phyloP scores from a whole-genome alignment of 1,140 invertebrate genomes.

The Papilio polytes region DNA sequence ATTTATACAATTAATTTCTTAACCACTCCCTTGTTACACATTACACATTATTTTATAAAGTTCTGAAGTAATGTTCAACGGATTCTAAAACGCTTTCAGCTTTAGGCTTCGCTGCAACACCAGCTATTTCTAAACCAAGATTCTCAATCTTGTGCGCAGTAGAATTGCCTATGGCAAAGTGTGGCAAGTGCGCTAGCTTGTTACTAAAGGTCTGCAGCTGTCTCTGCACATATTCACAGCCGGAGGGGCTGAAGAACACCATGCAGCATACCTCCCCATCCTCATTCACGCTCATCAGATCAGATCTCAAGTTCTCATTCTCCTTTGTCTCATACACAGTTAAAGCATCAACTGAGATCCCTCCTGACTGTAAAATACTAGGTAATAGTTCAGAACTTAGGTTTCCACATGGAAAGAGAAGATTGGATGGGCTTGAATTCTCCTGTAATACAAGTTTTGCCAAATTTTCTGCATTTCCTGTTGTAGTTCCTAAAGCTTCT shows the following conservation, averaged over 20 bases:
- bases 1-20: slow-evolving; percentile 33
- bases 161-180: slow-evolving; percentile 77
- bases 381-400: slow-evolving; percentile 81
- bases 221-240: slow-evolving; percentile 75
- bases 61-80: slow-evolving; percentile 63
- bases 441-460: slow-evolving; percentile 79
- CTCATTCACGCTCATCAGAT: slow-evolving; percentile 70
- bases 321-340: slow-evolving; percentile 84
- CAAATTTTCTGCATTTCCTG: slow-evolving; percentile 82
- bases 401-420: slow-evolving; percentile 84
- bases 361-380: slow-evolving; percentile 66
- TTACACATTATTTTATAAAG: slow-evolving; percentile 40
- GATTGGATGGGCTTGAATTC: slow-evolving; percentile 62
- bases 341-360: slow-evolving; percentile 77
- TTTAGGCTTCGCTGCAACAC: slow-evolving; percentile 65
- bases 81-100: slow-evolving; percentile 68
- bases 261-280: slow-evolving; percentile 74
- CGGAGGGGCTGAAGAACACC: slow-evolving; percentile 85
- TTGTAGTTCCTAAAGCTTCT: slow-evolving; percentile 78
- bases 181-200: slow-evolving; percentile 63
- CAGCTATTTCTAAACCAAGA: slow-evolving; percentile 72
- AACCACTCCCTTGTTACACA: slow-evolving; percentile 40
- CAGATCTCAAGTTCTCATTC: slow-evolving; percentile 76
- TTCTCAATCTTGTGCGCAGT: slow-evolving; percentile 77
- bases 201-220: slow-evolving; percentile 75